These are phyloP conservation scores for Alethe castanea DNA, from an alignment of 2,113 vertebrate species.

Conservation along the genomic window DNA sequence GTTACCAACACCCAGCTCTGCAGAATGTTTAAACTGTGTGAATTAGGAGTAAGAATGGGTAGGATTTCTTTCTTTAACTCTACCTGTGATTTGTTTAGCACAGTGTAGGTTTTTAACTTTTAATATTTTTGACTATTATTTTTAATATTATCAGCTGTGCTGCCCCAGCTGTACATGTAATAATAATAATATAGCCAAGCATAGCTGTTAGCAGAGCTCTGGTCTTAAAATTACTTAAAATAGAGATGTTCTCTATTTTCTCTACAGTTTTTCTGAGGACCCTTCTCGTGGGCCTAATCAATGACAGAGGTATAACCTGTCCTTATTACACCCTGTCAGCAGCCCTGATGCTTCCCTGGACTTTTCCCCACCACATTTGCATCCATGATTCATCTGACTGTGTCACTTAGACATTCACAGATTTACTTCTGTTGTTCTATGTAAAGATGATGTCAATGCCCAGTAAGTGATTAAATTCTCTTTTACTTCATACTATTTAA, in stretches of 20 bases:
- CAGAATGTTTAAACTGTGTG: not conserved
- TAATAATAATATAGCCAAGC: not conserved
- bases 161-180: not conserved
- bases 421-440: not conserved
- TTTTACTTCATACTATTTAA: not conserved
- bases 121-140: not conserved
- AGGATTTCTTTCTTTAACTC: not conserved
- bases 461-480: rapidly evolving
- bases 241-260: not conserved
- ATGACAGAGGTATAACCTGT: not conserved
- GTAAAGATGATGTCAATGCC: not conserved
- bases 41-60: not conserved
- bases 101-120: not conserved
- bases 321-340: not conserved
- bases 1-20: not conserved
- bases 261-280: not conserved
- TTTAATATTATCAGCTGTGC: not conserved
- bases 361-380: rapidly evolving
- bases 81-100: not conserved
- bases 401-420: not conserved
- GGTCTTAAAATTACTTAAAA: not conserved
- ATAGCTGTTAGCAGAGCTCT: not conserved
- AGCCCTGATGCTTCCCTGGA: not conserved
- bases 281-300: rapidly evolving
- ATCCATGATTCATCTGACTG: not conserved